Conservation (phyloP, 1,140 invertebrate genomes). For the Camponotus vicinus region DNA sequence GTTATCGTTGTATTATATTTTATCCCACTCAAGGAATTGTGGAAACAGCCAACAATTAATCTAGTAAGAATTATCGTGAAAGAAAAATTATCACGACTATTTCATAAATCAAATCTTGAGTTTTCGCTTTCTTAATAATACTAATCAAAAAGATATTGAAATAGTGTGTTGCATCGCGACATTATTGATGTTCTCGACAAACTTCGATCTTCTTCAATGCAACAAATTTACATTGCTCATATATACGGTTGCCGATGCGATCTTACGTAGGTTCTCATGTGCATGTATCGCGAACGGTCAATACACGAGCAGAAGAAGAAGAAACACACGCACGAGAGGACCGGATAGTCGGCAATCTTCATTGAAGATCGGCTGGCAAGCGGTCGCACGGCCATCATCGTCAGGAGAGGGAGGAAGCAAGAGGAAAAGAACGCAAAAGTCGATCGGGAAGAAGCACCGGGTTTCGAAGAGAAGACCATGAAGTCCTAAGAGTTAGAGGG, state of each 20-base stretch:
- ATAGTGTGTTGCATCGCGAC: background rate
- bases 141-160: background rate
- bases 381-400: conserved; percentile 61
- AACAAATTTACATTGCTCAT: conserved; percentile 1
- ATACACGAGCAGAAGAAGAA: conserved; percentile 38
- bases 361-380: conserved; percentile 62
- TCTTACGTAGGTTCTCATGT: conserved; percentile 33
- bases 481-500: background rate
- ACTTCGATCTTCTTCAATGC: background rate
- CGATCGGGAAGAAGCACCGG: conserved; percentile 28
- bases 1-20: conserved; percentile 40
- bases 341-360: conserved; percentile 55
- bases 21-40: background rate
- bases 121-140: background rate
- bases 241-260: background rate
- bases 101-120: conserved; percentile 13
- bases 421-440: conserved; percentile 48
- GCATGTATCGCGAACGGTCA: conserved; percentile 18
- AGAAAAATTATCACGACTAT: background rate
- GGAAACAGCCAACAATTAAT: conserved; percentile 1
- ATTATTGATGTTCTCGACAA: background rate
- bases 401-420: conserved; percentile 44
- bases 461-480: conserved; percentile 9
- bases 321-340: conserved; percentile 37
- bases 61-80: conserved; percentile 3